Evolutionary conservation across 2,113 vertebrate species (phyloP).

Genomic region (Dasyurus viverrinus): DNA sequence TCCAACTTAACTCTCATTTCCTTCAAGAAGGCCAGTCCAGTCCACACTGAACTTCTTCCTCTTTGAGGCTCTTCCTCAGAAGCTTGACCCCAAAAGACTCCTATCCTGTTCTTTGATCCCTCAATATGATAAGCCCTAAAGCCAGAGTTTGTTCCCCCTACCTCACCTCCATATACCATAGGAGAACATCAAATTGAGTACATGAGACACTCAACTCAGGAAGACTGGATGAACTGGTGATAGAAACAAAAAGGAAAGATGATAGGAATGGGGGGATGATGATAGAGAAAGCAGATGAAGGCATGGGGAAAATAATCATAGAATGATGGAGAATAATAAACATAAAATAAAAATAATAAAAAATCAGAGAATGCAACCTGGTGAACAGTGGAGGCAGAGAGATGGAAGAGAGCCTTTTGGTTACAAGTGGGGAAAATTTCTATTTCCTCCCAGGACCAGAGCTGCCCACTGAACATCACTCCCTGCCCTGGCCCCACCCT

Average conservation of each 20-base stretch:
- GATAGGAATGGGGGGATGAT: not conserved
- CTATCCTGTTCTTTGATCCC: not conserved
- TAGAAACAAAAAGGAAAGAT: not conserved
- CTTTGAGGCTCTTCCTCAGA: not conserved
- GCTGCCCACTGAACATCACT: not conserved
- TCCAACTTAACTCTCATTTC: not conserved
- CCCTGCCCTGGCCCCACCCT: constrained; percentile 1
- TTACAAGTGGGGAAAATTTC: not conserved
- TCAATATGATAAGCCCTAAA: not conserved
- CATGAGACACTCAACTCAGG: not conserved
- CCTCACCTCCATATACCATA: not conserved
- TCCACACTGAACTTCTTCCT: not conserved
- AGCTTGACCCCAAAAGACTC: not conserved
- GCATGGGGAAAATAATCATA: not conserved
- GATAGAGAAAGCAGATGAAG: not conserved
- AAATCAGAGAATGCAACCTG: not conserved
- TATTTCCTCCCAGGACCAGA: not conserved
- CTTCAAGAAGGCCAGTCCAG: not conserved
- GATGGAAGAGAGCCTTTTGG: not conserved
- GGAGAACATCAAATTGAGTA: not conserved
- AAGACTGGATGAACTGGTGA: not conserved
- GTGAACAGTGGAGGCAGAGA: too few relatives aligned
- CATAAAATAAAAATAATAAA: too few relatives aligned
- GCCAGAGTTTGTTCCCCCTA: not conserved
- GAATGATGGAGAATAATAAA: too few relatives aligned